phyloP scores from a whole-genome alignment of 2,888 invertebrate species.

The Apoderus coryli region DNA sequence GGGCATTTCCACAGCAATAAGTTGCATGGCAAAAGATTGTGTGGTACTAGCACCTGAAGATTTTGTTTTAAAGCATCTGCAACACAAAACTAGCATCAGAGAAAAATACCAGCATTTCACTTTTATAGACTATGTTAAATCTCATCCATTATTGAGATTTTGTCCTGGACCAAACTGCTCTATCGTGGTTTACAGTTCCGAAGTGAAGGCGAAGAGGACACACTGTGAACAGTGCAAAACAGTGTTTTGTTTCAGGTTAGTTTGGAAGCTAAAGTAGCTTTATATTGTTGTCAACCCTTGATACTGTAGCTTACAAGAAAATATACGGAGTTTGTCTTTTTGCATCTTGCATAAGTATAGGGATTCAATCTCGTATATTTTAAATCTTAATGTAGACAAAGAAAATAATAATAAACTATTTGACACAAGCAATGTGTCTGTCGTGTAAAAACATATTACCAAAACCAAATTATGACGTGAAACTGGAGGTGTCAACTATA shows the following conservation, averaged over 20 bases:
- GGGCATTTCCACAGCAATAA: conserved; percentile 71
- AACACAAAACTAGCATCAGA: conserved; percentile 58
- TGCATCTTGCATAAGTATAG: no score
- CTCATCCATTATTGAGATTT: conserved; percentile 79
- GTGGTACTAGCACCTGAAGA: conserved; percentile 92
- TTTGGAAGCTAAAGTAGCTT: no score
- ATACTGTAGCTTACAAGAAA: no score
- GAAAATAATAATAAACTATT: no score
- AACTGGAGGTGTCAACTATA: no score
- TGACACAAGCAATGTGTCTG: no score
- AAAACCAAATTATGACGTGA: no score
- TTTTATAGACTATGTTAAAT: conserved; percentile 91
- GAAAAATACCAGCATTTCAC: conserved; percentile 93
- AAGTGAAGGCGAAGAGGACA: conserved; percentile 70
- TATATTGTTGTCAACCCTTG: no score
- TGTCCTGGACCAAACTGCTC: conserved; percentile 96
- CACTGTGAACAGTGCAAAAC: conserved; percentile 81
- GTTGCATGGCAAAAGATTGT: conserved; percentile 95
- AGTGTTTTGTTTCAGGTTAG: conserved; percentile 62
- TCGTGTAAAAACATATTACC: no score
- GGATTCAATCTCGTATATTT: no score
- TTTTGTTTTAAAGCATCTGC: conserved; percentile 76
- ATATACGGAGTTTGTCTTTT: no score
- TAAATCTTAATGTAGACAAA: no score
- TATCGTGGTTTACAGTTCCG: conserved; percentile 73